Base-by-base conservation (phyloP, 2,888 invertebrate species). In the Morpho helenor region DNA sequence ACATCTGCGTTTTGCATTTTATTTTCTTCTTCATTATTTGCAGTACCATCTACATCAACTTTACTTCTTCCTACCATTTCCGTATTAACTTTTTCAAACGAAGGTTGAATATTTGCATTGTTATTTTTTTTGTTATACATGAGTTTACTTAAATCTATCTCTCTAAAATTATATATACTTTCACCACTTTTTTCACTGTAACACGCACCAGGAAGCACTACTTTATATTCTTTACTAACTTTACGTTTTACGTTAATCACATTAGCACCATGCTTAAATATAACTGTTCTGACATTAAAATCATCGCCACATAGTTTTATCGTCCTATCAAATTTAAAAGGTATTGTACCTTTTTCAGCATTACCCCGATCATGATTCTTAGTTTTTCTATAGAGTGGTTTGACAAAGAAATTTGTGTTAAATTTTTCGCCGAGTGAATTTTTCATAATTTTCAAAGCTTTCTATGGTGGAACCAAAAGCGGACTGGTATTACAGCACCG, bases 301-400 rank as follows among this genome's bases (percentile, higher is more conserved):
- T 65, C 87, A 56, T 78, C 59, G 76, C 86, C 87, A 70, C 72
- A 72, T 80, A 80, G 87, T 77, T 84, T 77, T 16, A 76, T 60
- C 8, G 60, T 66, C 59, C 70, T 79, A 65, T 78, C 75, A 71
- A 74, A 66, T 49, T 72, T 71, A 56, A 78, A 60, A 8, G 71
- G 65, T 57, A 73, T 66, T 52, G 70, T 57, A 64, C 72, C 73
- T 54, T 68, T 68, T 49, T 77, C 72, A 52, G 67, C 70, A 45
- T 75, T 74, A 49, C 73, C 72, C 49, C 59, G 60, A 9, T 65
- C 61, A 44, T 65, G 56, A 31, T 65, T 63, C 61, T 71, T 79
- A 2, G 77, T 61, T 72, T 80, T 84, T 61, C 71, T 77, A 57
- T 88, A 89, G 48, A 89, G 74, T 7, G 89, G 89, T 76, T 77